Evolutionary conservation across 2,113 vertebrate species (phyloP).

Genomic region (Reinhardtius hippoglossoides): DNA sequence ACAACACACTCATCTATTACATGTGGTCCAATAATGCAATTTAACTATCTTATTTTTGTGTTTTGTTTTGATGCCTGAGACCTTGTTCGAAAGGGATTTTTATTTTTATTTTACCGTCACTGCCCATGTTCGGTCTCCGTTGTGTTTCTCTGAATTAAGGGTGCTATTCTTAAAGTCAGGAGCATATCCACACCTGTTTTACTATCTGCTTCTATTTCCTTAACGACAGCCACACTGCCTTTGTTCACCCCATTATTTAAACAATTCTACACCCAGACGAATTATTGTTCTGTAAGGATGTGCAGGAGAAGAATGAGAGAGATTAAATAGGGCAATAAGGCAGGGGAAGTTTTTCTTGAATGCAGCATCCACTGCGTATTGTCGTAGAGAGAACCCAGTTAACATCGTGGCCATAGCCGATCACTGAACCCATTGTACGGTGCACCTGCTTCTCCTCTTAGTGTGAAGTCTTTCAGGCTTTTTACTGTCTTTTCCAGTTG

Average conservation of each 20-base stretch:
- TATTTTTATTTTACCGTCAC: background rate
- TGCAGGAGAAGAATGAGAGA: too few species aligned
- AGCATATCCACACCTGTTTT: slow-evolving; percentile 28
- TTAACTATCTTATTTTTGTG: slow-evolving; percentile 10
- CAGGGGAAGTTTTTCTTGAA: background rate
- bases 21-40: slow-evolving; percentile 55
- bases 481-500: slow-evolving; percentile 7
- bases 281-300: too few species aligned
- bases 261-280: too few species aligned
- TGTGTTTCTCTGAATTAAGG: slow-evolving; percentile 31
- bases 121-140: slow-evolving; percentile 6
- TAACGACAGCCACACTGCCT: too few species aligned
- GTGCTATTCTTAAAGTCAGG: slow-evolving; percentile 50
- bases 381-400: background rate
- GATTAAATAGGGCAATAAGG: too few species aligned
- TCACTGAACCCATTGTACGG: background rate
- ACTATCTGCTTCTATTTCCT: background rate
- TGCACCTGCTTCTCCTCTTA: slow-evolving; percentile 24
- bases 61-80: slow-evolving; percentile 33
- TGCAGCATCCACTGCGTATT: background rate
- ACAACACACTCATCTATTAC: slow-evolving; percentile 5
- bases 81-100: slow-evolving; percentile 50
- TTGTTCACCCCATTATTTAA: too few species aligned
- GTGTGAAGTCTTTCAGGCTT: slow-evolving; percentile 21
- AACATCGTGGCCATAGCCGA: background rate